phyloP scores from a whole-genome alignment of 2,113 vertebrate genomes.

The Arvicanthis niloticus region DNA sequence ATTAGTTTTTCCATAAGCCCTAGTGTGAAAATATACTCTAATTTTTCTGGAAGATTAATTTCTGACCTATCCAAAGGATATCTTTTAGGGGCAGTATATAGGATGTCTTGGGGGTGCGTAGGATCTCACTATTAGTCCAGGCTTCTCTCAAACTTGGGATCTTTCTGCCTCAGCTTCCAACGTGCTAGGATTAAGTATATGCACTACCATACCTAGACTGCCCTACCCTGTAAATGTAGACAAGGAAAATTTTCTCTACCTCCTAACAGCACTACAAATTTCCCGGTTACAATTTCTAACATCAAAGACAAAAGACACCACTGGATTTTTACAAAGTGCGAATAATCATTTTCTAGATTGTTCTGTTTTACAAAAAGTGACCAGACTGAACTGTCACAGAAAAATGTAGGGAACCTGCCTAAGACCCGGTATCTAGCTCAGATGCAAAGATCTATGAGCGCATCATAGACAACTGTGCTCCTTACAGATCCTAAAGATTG shows the following conservation, averaged over 20 bases:
- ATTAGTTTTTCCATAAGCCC: background rate
- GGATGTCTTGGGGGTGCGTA: background rate
- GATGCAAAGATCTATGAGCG: background rate
- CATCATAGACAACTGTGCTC: background rate
- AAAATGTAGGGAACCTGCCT: constrained; percentile 15
- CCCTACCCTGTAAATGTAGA: background rate
- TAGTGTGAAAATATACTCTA: constrained; percentile 28
- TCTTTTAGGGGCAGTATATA: background rate
- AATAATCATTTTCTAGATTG: background rate
- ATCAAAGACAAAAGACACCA: background rate
- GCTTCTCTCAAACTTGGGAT: background rate
- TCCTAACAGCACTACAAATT: background rate
- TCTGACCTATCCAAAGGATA: constrained; percentile 6
- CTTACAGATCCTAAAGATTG: background rate
- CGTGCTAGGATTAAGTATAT: background rate
- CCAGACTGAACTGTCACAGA: constrained; percentile 2
- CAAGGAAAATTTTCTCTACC: constrained; percentile 15
- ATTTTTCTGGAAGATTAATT: background rate
- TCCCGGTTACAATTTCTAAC: background rate
- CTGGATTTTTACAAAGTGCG: constrained; percentile 27
- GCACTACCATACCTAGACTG: too few species aligned
- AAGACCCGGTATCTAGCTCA: constrained; percentile 12
- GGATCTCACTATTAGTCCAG: background rate
- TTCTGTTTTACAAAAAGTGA: background rate
- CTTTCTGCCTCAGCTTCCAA: background rate